phyloP scores from a whole-genome alignment of 2,888 invertebrate species.

The Nasonovia ribisnigri region DNA sequence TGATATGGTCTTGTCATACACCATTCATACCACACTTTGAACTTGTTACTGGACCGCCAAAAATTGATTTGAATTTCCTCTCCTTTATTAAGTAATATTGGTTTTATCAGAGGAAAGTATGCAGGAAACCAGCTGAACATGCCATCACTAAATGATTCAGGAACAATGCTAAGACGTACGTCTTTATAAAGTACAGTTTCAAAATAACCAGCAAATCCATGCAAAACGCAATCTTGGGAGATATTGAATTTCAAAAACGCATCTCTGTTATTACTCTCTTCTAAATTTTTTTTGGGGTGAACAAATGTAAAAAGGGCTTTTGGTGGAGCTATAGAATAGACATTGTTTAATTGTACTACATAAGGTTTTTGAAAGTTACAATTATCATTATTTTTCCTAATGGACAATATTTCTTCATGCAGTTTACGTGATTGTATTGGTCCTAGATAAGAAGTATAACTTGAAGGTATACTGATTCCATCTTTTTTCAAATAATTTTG shows the following conservation, averaged over 20 bases:
- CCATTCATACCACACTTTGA: conserved; percentile 98
- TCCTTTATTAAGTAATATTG: conserved; percentile 76
- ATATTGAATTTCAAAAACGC: conserved; percentile 79
- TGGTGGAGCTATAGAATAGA: conserved; percentile 81
- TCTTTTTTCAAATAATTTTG: conserved; percentile 85
- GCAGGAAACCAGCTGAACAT: conserved; percentile 99
- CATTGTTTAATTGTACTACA: conserved; percentile 92
- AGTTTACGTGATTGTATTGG: conserved; percentile 92
- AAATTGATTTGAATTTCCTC: conserved; percentile 84
- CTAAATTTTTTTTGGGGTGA: conserved; percentile 83
- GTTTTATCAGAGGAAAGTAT: conserved; percentile 81
- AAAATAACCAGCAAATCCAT: conserved; percentile 97
- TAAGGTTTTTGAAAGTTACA: conserved; percentile 82
- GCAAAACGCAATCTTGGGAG: conserved; percentile 83
- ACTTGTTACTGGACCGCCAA: conserved; percentile 84
- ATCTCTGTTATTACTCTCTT: conserved; percentile 70
- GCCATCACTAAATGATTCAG: conserved; percentile 87
- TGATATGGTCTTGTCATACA: conserved; percentile 77
- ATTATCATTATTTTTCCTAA: conserved; percentile 67
- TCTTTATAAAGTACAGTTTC: conserved; percentile 89
- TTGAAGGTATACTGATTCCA: conserved; percentile 91
- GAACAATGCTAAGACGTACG: conserved; percentile 89
- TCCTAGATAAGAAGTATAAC: conserved; percentile 90
- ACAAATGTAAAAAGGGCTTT: conserved; percentile 86
- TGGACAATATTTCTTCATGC: conserved; percentile 79